Percentiles rank a stretch among this genome's conserved stretches.
These are phyloP conservation scores for Spinus pinus DNA, from an alignment of 2,797 vertebrate species.

Conservation along the genomic window DNA sequence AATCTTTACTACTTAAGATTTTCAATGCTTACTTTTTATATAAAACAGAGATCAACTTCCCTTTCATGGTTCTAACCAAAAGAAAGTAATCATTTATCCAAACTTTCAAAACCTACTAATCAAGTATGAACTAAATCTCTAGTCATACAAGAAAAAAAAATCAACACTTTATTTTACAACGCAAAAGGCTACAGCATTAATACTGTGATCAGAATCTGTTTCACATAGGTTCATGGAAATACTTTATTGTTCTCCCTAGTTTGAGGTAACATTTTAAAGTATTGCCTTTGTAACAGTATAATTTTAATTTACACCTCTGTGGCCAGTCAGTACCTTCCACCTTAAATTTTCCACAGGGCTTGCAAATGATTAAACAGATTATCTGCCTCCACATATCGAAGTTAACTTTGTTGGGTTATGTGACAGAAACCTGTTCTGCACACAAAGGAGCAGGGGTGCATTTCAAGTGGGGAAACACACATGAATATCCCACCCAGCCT, in stretches of 20 bases:
- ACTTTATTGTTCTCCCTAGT: background rate
- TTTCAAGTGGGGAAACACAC: fast-evolving
- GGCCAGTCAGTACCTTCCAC: background rate
- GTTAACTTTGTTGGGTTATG: background rate
- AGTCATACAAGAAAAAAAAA: background rate
- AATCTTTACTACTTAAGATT: background rate
- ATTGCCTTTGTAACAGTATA: background rate
- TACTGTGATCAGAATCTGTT: background rate
- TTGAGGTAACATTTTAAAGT: background rate
- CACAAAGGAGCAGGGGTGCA: background rate
- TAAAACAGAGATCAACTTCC: background rate
- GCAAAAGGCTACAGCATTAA: background rate
- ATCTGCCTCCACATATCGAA: background rate
- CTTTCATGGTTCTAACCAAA: background rate
- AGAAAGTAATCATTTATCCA: background rate
- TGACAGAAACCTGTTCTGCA: background rate
- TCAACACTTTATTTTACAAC: background rate
- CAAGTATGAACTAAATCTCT: background rate
- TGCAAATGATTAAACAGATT: background rate
- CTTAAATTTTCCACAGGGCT: background rate
- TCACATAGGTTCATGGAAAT: background rate
- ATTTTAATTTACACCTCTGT: background rate
- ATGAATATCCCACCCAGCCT: fast-evolving
- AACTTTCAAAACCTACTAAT: background rate
- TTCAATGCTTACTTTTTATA: background rate